Conservation (phyloP, 1,140 invertebrate species). For the Drosophila pruinosa region DNA sequence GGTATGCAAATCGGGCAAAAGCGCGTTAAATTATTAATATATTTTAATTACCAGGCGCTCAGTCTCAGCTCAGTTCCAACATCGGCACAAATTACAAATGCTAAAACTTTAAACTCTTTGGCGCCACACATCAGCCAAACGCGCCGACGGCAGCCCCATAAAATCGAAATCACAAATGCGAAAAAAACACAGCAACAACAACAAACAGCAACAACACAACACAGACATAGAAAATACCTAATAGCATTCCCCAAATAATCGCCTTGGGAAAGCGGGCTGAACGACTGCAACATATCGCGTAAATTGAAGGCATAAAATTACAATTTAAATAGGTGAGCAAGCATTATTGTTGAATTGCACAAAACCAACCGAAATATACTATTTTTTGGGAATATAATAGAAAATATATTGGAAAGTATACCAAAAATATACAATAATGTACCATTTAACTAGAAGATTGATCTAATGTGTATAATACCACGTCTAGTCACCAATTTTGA, state of each 20-base stretch:
- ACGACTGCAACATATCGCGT: background rate
- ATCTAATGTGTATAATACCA: too few relatives aligned
- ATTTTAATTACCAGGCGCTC: constrained; percentile 65
- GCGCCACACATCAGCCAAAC: constrained; percentile 73
- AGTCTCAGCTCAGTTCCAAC: background rate
- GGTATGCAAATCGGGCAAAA: constrained; percentile 65
- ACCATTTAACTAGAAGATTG: too few relatives aligned
- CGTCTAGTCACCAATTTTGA: too few relatives aligned
- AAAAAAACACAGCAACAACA: constrained; percentile 7
- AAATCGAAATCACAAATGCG: constrained; percentile 12
- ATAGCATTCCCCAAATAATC: constrained; percentile 1
- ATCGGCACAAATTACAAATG: constrained; percentile 54
- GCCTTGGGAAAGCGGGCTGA: background rate
- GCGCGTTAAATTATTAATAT: constrained; percentile 79
- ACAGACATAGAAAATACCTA: background rate
- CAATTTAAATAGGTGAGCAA: too few relatives aligned
- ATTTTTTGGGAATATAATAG: too few relatives aligned
- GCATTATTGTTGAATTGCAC: too few relatives aligned
- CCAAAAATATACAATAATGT: too few relatives aligned
- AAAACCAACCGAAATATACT: too few relatives aligned
- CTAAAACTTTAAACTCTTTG: constrained; percentile 73
- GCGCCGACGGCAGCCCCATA: constrained; percentile 40
- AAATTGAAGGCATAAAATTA: background rate
- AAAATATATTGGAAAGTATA: too few relatives aligned
- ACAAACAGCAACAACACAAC: background rate